Evolutionary conservation across 2,888 invertebrate species (phyloP).

Genomic region (Eupeodes latifasciatus): DNA sequence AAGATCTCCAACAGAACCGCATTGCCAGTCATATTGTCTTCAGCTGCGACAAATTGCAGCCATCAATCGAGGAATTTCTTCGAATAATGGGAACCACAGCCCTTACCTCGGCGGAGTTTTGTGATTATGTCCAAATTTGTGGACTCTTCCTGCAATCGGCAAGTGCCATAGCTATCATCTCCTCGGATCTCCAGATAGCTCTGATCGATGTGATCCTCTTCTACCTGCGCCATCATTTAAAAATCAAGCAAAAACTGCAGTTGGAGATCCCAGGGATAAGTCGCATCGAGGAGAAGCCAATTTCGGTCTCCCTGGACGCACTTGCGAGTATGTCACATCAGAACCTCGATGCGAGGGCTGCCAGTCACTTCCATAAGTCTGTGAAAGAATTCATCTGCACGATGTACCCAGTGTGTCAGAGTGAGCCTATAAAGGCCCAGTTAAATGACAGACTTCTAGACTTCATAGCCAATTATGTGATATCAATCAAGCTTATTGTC

Average conservation of each 20-base stretch:
- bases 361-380: slow-evolving; percentile 54
- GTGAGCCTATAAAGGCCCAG: slow-evolving; percentile 38
- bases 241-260: slow-evolving; percentile 37
- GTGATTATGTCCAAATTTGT: slow-evolving; percentile 44
- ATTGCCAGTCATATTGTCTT: slow-evolving; percentile 3
- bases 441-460: slow-evolving; percentile 49
- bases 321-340: slow-evolving; percentile 23
- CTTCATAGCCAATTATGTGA: slow-evolving; percentile 55
- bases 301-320: slow-evolving; percentile 33
- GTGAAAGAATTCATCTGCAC: slow-evolving; percentile 60
- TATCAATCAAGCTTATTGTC: slow-evolving; percentile 51
- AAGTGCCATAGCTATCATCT: not conserved
- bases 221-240: slow-evolving; percentile 59
- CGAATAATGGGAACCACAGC: not conserved
- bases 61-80: slow-evolving; percentile 10
- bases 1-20: slow-evolving; percentile 20
- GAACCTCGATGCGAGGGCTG: slow-evolving; percentile 9
- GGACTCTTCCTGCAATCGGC: slow-evolving; percentile 50
- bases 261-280: slow-evolving; percentile 15
- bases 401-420: slow-evolving; percentile 49
- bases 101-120: slow-evolving; percentile 26
- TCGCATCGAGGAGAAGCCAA: slow-evolving; percentile 29
- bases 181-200: slow-evolving; percentile 13
- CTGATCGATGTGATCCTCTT: slow-evolving; percentile 41
- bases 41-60: slow-evolving; percentile 15